These are phyloP conservation scores for Holocentrus rufus DNA, from an alignment of 2,797 vertebrate genomes.

Conservation along the genomic window DNA sequence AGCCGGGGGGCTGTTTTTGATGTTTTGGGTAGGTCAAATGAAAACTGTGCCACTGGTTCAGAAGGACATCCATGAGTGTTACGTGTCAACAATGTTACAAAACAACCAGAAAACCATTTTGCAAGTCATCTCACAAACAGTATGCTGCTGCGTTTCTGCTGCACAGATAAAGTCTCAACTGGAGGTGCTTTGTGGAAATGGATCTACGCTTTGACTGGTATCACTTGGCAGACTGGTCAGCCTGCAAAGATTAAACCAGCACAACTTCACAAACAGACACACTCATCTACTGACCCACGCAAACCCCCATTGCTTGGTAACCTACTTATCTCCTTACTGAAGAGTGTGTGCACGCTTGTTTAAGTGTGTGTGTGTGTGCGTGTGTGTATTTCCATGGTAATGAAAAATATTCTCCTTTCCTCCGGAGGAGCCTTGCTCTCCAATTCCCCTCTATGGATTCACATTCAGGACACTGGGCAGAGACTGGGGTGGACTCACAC, in stretches of 20 bases:
- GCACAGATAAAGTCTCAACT: background rate
- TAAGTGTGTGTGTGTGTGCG: constrained; percentile 15
- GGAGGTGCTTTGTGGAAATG: background rate
- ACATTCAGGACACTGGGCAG: constrained; percentile 19
- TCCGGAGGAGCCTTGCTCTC: background rate
- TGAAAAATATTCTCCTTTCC: background rate
- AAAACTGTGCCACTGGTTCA: too few relatives aligned
- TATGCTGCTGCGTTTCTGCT: background rate
- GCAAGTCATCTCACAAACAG: background rate
- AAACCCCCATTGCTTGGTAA: constrained; percentile 12
- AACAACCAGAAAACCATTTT: background rate
- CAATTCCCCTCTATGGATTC: constrained; percentile 11
- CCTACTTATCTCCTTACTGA: constrained; percentile 4
- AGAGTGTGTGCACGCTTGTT: background rate
- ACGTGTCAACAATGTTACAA: background rate
- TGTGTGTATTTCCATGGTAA: background rate
- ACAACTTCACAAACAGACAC: background rate
- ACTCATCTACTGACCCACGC: background rate
- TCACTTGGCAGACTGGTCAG: background rate
- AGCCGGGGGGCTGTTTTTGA: too few relatives aligned
- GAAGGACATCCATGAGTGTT: background rate
- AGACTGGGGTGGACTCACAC: constrained; percentile 17
- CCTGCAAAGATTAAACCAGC: background rate
- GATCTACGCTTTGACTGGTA: background rate
- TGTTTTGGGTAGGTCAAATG: too few relatives aligned